phyloP scores from a whole-genome alignment of 2,797 vertebrate species.

The Micropoecilia bifurca region DNA sequence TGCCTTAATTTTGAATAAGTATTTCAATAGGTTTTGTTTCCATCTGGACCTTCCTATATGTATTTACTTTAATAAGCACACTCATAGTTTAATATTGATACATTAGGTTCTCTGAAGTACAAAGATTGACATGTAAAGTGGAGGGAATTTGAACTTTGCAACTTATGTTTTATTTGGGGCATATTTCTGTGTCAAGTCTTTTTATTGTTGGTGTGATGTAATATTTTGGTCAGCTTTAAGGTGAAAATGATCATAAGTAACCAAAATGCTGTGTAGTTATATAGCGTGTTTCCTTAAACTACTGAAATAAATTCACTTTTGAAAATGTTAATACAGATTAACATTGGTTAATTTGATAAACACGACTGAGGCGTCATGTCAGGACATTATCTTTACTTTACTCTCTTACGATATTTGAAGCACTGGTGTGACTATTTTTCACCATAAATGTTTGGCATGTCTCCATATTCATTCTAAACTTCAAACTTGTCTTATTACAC shows the following conservation, averaged over 20 bases:
- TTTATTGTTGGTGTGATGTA: neutral
- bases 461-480: neutral
- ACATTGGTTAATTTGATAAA: neutral
- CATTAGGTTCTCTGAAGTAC: neutral
- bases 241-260: neutral
- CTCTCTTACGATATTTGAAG: neutral
- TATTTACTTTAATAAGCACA: neutral
- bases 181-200: neutral
- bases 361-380: neutral
- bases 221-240: neutral
- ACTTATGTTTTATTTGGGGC: neutral
- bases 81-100: neutral
- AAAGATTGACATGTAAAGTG: neutral
- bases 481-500: neutral
- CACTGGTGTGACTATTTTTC: neutral
- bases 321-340: neutral
- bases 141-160: too few relatives aligned
- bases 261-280: neutral
- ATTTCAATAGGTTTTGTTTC: neutral
- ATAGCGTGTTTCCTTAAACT: neutral
- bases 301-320: neutral
- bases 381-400: neutral
- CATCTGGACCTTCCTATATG: neutral
- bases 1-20: neutral
- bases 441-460: neutral